phyloP scores from a whole-genome alignment of 2,797 vertebrate species.

The Leptatherina wallacei region DNA sequence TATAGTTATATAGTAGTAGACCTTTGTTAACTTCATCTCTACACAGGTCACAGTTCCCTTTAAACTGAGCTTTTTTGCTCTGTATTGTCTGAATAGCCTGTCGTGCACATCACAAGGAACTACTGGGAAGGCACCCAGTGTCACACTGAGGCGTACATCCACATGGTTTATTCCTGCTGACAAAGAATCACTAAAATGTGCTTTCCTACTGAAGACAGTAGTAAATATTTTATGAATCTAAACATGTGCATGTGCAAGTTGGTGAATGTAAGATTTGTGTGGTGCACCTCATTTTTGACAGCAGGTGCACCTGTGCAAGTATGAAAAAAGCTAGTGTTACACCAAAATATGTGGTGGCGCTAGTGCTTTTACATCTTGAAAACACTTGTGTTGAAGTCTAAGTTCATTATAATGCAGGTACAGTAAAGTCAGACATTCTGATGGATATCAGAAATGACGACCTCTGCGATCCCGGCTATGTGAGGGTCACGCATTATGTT shows the following conservation, averaged over 20 bases:
- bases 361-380: no score
- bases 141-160: slow-evolving; percentile 38
- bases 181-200: slow-evolving; percentile 12
- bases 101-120: slow-evolving; percentile 1
- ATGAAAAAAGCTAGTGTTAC: no score
- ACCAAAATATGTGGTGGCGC: no score
- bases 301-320: no score
- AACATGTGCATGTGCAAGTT: background rate
- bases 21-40: background rate
- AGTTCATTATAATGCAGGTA: no score
- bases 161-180: slow-evolving; percentile 29
- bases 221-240: slow-evolving; percentile 18
- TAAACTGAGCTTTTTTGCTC: background rate
- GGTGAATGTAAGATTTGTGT: no score
- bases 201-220: slow-evolving; percentile 7
- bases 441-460: no score
- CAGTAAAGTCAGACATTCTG: no score
- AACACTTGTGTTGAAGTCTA: no score
- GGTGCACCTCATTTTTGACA: no score
- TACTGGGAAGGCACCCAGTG: background rate
- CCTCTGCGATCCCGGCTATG: no score
- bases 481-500: no score
- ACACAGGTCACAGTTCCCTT: background rate
- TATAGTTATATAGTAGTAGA: background rate
- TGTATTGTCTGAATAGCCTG: background rate